phyloP scores from a whole-genome alignment of 2,888 invertebrate species.

The Napeogenes sylphis region DNA sequence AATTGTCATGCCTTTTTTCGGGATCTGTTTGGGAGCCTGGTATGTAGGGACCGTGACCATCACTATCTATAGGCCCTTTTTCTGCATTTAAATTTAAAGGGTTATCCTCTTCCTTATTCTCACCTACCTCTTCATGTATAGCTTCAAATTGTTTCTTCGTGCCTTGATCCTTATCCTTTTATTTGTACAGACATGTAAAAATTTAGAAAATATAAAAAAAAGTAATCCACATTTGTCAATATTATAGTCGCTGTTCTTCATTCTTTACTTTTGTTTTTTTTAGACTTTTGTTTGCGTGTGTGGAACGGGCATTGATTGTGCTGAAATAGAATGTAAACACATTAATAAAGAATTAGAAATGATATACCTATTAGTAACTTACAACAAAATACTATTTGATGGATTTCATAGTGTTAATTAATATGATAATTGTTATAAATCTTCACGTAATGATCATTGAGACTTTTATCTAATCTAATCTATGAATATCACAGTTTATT shows the following conservation, averaged over 20 bases:
- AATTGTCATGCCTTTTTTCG: constrained; percentile 69
- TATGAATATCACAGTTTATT: constrained; percentile 5
- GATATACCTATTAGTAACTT: not conserved
- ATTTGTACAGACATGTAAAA: constrained; percentile 71
- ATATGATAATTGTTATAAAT: too few relatives aligned
- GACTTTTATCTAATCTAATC: too few relatives aligned
- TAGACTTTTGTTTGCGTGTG: constrained; percentile 39
- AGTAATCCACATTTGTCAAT: constrained; percentile 8
- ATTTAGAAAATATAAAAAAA: constrained; percentile 35
- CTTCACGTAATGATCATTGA: too few relatives aligned
- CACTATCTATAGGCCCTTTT: constrained; percentile 53
- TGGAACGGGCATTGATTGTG: constrained; percentile 57
- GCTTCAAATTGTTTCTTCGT: constrained; percentile 21
- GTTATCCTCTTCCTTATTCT: constrained; percentile 37
- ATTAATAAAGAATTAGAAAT: constrained; percentile 5
- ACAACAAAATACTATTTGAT: too few relatives aligned
- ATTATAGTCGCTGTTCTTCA: constrained; percentile 26
- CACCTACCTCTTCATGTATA: constrained; percentile 27
- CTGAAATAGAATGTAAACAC: constrained; percentile 54
- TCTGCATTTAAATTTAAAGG: constrained; percentile 51
- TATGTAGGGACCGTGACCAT: constrained; percentile 68
- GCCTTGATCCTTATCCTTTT: constrained; percentile 47
- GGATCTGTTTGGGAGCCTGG: constrained; percentile 76
- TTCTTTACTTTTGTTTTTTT: constrained; percentile 20
- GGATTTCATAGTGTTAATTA: too few relatives aligned